phyloP scores from a whole-genome alignment of 2,113 vertebrate species.

The Dipodomys stephensi region DNA sequence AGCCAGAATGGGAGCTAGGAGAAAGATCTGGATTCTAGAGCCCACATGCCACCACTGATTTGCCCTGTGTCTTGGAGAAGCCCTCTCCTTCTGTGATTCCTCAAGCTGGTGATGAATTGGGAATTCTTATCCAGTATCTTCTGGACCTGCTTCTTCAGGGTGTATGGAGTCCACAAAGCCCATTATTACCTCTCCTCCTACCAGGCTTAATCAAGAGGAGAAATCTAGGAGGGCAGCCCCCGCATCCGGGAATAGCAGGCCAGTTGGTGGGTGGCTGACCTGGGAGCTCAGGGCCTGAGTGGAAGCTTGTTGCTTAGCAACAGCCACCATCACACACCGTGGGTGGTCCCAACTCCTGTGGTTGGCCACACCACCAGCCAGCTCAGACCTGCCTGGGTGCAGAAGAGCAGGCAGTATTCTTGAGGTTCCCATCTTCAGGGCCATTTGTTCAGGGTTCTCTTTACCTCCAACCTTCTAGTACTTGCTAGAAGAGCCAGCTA shows the following conservation, averaged over 20 bases:
- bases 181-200: background rate
- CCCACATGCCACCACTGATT: background rate
- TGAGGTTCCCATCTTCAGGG: background rate
- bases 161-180: background rate
- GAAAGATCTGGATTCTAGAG: background rate
- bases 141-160: background rate
- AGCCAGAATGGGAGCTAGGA: background rate
- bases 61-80: background rate
- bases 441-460: accelerated
- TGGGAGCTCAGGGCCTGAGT: background rate
- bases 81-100: background rate
- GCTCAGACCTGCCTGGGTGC: background rate
- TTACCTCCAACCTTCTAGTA: background rate
- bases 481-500: background rate
- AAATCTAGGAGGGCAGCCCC: constrained; percentile 3
- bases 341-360: background rate
- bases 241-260: constrained; percentile 50
- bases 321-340: background rate
- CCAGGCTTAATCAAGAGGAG: background rate
- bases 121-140: background rate
- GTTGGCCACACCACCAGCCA: background rate
- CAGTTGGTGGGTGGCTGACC: constrained; percentile 45
- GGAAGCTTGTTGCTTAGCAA: constrained; percentile 57
- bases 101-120: background rate
- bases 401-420: too few relatives aligned